Percentiles rank a stretch among this genome's conserved stretches.
Conservation (phyloP, 2,113 vertebrate species). For the Hirundichthys speculiger region DNA sequence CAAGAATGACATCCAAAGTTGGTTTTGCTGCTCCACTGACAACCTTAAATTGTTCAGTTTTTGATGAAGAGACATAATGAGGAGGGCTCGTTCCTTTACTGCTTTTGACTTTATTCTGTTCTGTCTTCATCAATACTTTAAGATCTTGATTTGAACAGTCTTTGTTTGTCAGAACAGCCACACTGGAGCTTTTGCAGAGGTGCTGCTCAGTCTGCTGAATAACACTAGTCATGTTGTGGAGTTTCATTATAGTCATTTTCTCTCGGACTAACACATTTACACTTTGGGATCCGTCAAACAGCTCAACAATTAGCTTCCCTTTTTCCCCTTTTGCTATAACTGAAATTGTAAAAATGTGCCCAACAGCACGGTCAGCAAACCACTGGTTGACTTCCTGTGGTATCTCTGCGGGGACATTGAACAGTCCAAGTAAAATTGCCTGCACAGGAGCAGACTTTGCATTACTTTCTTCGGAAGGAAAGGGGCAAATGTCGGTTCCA, state of each 20-base stretch:
- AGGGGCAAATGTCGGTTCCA: slow-evolving; percentile 74
- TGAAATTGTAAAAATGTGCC: slow-evolving; percentile 77
- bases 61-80: not conserved
- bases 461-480: slow-evolving; percentile 74
- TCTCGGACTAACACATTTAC: slow-evolving; percentile 84
- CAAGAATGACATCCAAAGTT: slow-evolving; percentile 76
- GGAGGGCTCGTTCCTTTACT: not conserved
- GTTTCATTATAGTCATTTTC: slow-evolving; percentile 37
- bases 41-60: not conserved
- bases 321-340: slow-evolving; percentile 82
- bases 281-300: slow-evolving; percentile 81
- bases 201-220: not conserved
- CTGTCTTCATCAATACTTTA: not conserved
- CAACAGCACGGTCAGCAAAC: slow-evolving; percentile 83
- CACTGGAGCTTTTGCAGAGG: not conserved
- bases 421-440: slow-evolving; percentile 86
- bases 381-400: slow-evolving; percentile 79
- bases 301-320: slow-evolving; percentile 85
- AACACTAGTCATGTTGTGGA: accelerated
- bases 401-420: slow-evolving; percentile 73
- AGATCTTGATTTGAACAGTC: not conserved
- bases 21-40: slow-evolving; percentile 3
- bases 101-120: slow-evolving; percentile 10
- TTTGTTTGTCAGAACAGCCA: not conserved
- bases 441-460: slow-evolving; percentile 85